Conservation (phyloP, 2,113 vertebrate species). For the Clarias batrachus region DNA sequence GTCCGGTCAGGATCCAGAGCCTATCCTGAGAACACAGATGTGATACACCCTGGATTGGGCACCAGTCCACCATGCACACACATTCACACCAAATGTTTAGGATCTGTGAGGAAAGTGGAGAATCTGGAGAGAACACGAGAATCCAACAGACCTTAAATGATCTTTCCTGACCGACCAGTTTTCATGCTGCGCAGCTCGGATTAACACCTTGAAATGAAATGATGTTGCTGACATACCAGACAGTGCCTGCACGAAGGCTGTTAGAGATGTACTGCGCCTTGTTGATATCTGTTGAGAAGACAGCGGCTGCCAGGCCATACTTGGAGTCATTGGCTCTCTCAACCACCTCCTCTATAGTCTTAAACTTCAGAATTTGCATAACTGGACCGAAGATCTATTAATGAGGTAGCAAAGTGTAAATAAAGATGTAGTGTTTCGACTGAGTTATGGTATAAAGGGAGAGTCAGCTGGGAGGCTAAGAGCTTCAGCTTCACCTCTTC, state of each 20-base stretch:
- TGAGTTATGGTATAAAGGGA: not conserved
- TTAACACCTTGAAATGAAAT: not conserved
- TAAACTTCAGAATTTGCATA: conserved; percentile 97
- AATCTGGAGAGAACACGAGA: not conserved
- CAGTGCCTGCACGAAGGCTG: conserved; percentile 84
- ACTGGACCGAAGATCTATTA: conserved; percentile 94
- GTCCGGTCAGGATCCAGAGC: not conserved
- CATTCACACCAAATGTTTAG: not conserved
- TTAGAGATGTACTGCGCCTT: conserved; percentile 88
- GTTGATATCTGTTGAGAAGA: conserved; percentile 90
- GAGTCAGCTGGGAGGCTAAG: not conserved
- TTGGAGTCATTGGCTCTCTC: conserved; percentile 86
- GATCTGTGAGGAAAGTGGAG: not conserved
- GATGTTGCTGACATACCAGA: conserved; percentile 76
- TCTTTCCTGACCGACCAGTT: not conserved
- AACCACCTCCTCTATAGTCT: conserved; percentile 85
- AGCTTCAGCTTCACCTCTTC: conserved; percentile 80
- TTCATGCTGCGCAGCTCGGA: not conserved
- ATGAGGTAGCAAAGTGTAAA: not conserved
- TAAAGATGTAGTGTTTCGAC: not conserved
- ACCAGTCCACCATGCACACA: not conserved
- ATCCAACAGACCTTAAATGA: not conserved
- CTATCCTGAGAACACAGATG: not conserved
- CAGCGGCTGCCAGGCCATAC: conserved; percentile 88
- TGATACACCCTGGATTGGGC: not conserved